Evolutionary conservation across 2,797 vertebrate species (phyloP), one percentile per base, ranked within the genome.

Genomic region (Acestrorhynchus altus): DNA sequence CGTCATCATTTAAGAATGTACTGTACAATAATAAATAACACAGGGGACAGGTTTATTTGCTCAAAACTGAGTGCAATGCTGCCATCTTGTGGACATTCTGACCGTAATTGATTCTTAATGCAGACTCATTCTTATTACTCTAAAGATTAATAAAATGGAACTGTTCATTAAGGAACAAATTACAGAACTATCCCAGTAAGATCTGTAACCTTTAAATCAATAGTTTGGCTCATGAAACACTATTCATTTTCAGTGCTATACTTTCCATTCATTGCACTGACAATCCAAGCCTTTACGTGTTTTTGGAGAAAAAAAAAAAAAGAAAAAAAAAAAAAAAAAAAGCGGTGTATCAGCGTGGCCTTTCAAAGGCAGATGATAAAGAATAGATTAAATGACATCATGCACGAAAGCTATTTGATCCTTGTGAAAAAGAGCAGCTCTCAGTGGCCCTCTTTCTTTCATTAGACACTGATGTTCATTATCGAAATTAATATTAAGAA

Each of bases 391-490:
- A 90, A 90, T 88, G 85, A 89, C 88, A 86, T 86, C 86, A 83
- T 83, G 81, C 88, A 87, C 86, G 88, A 91, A 89, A 85, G 86
- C 82, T 81, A 89, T 90, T 92, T 91, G 86, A 82, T 80, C 83
- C 89, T 86, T 79, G 83, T 86, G 83, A 64, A 47, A 65, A 81
- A 59, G 81, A 84, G 77, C 83, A 77, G 80, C 83, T 88, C 81
- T 72, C 74, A 69, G 81, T 89, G 85, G 82, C 81, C 86, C 84
- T 82, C 82, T 87, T 74, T 91, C 86, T 85, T 80, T 89, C 86
- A 83, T 86, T 86, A 80, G 80, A 83, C 90, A 88, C 88, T 88
- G 84, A 86, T 91, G 88, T 91, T 93, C 91, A 91, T 93, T 93
- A 91, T 54, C 68, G 87, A 84, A 75, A 79, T 67, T 81, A 89